Base-by-base conservation (phyloP, 2,888 invertebrate species). In the Iphiclides podalirius region DNA sequence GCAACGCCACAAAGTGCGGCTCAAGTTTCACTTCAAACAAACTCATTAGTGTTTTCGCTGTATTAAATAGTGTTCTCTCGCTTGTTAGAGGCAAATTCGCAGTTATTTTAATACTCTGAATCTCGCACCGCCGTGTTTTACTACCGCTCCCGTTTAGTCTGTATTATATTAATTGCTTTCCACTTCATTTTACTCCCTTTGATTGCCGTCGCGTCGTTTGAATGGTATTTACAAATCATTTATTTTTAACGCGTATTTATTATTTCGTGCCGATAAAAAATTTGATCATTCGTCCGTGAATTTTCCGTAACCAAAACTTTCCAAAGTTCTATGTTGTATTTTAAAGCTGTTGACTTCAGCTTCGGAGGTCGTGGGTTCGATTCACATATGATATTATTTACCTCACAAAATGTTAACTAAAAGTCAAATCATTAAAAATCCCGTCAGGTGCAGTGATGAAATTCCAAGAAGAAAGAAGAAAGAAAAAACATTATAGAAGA, bases 31-130 rank as follows among this genome's bases (percentile, higher is more conserved):
- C 57, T 57, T 58, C 59, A 60, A 60, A 60, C 60, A 60, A 59
- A 61, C 60, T 61, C 59, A 59, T 61, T 61, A 60, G 55, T 52
- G 54, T 52, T 52, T 42, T 55, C 46, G 57, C 50, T 50, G 52
- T 53, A 61, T 58, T 57, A 61, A 60, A 56, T 49, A 58, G 53
- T 58, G 48, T 52, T 52, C 54, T 45, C 50, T 45, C 36, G 44
- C 44, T 44, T 44, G 50, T 50, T 50, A 35, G 50, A 44, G 39
- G 44, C 34, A 44, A 49, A 49, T 44, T 44, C 49, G 28, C 26
- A 44, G 49, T 49, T 44, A 43, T 49, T 49, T 49, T 49, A 49
- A 49, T 39, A 20, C 44, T 12, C 23, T 8, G 44, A 44, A 49
- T 49, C 44, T 34, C 44, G 16, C 34, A n/a, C 34, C 23, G 16